Evolutionary conservation across 2,797 vertebrate species (phyloP), one percentile per base, ranked within the genome.

Genomic region (Luscinia megarhynchos): DNA sequence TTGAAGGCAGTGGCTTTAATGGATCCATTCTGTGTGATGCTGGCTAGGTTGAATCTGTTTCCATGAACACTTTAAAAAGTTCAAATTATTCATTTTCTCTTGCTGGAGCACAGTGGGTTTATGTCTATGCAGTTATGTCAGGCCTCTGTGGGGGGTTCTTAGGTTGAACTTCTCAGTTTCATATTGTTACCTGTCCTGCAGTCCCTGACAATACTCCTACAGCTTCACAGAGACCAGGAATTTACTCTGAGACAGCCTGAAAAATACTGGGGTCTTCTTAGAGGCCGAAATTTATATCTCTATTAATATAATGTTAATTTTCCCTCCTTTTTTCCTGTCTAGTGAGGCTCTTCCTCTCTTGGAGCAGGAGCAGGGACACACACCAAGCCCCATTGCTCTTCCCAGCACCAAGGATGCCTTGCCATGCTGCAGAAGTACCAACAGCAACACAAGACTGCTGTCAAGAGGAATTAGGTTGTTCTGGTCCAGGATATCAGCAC

Each of bases 1-100:
- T 84, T 84, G 74, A 84, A 90, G 38, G 20, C 63, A 61, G 46
- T 78, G 38, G 15, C 40, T 90, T 84, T 93, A 94, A 84, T 77
- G 59, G 38, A 76, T 93, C 53, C 59, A 40, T 74, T 86, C 70
- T 91, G 80, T 76, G 55, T 64, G 27, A n/a, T 82, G 59, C 26
- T 87, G 45, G 22, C 54, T 85, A 87, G 20, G 38, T 82, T 64
- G 30, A 77, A 61, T 93, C 45, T 80, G 30, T 77, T 90, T 72
- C 54, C 54, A 93, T 27, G 18, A 74, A 29, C 30, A 20, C 16
- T 93, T 78, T 17, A 38, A 78, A 77, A 77, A 64, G 40, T 77
- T 83, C 18, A 80, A 30, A 77, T 53, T 8, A 75, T 77, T 92
- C 3, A 45, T 93, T 61, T 87, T 63, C 34, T 87, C 29, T 29